These are phyloP conservation scores for Entomobrya multifasciata DNA, from an alignment of 2,888 invertebrate genomes.

Conservation along the genomic window DNA sequence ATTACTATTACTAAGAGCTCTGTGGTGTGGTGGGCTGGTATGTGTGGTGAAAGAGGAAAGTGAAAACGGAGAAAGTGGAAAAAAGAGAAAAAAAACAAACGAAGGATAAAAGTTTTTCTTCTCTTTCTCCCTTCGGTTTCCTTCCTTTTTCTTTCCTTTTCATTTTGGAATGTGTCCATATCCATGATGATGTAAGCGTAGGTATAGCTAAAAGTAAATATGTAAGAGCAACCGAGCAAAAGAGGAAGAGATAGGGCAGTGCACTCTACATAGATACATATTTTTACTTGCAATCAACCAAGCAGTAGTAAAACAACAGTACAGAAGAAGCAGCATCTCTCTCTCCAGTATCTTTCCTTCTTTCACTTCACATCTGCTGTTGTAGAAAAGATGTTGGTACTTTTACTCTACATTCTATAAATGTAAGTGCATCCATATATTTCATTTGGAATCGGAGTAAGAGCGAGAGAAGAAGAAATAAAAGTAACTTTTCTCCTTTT, in stretches of 20 bases:
- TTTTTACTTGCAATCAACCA: slow-evolving; percentile 12
- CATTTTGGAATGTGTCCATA: slow-evolving; percentile 34
- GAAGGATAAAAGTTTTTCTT: slow-evolving; percentile 10
- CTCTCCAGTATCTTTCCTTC: not conserved
- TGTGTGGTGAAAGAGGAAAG: not conserved
- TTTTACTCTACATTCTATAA: not conserved
- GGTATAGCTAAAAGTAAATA: not conserved
- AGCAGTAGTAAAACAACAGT: slow-evolving; percentile 1
- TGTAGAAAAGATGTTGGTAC: not conserved
- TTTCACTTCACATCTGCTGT: slow-evolving; percentile 30
- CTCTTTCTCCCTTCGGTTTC: not conserved
- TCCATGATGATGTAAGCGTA: not conserved
- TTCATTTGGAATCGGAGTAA: not conserved
- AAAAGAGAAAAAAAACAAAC: slow-evolving; percentile 39
- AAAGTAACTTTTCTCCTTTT: slow-evolving; percentile 29
- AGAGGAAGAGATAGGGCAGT: slow-evolving; percentile 64
- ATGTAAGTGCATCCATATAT: too few relatives aligned
- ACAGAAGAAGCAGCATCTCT: too few relatives aligned
- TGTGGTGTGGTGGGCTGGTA: not conserved
- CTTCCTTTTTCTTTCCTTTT: not conserved
- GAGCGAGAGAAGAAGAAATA: not conserved
- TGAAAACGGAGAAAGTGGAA: not conserved
- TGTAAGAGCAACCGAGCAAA: slow-evolving; percentile 17
- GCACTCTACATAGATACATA: slow-evolving; percentile 57
- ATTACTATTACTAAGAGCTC: not conserved